phyloP scores from a whole-genome alignment of 2,888 invertebrate genomes.

The Ceramica pisi region DNA sequence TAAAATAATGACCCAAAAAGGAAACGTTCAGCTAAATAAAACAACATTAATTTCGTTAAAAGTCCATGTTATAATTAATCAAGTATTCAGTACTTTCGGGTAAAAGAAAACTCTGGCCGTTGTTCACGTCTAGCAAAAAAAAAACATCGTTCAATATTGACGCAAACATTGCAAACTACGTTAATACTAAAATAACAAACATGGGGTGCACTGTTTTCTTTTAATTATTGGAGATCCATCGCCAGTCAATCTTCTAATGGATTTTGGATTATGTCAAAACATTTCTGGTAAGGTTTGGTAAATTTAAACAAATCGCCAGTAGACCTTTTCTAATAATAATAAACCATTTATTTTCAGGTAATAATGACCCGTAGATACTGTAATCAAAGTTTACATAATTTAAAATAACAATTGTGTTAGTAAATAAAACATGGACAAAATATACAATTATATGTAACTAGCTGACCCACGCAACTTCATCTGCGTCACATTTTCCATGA shows the following conservation, averaged over 20 bases:
- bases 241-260: slow-evolving; percentile 3
- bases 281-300: neutral
- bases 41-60: neutral
- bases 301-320: neutral
- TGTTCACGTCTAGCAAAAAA: neutral
- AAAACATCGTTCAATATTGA: slow-evolving; percentile 19
- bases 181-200: slow-evolving; percentile 37
- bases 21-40: neutral
- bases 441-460: too few species aligned
- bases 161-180: slow-evolving; percentile 7
- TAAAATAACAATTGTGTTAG: too few species aligned
- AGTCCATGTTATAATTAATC: neutral
- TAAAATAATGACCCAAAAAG: neutral
- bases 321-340: neutral
- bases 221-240: slow-evolving; percentile 36
- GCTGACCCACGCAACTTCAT: too few species aligned
- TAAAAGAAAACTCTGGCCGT: neutral
- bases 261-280: slow-evolving; percentile 20
- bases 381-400: too few species aligned
- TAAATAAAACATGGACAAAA: too few species aligned
- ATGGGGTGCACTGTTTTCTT: slow-evolving; percentile 35
- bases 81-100: neutral
- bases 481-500: too few species aligned
- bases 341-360: too few species aligned
- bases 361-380: too few species aligned